phyloP scores from a whole-genome alignment of 37 sponge, comb jelly and placozoan genomes.

The Theonella swinhoei region DNA sequence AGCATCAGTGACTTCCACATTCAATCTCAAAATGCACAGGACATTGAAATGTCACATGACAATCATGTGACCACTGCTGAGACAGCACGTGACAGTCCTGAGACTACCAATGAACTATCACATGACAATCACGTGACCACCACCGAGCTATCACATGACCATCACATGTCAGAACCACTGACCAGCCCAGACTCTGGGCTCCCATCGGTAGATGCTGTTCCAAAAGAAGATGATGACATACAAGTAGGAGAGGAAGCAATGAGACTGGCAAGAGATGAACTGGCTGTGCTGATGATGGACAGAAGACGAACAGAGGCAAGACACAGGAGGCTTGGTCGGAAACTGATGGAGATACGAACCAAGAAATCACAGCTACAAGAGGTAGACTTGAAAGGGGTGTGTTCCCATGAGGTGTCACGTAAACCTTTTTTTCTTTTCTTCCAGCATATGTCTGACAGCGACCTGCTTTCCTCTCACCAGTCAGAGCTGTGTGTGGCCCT shows the following conservation, averaged over 20 bases:
- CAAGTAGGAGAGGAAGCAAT: slow-evolving; percentile 2
- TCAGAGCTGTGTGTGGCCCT: slow-evolving; percentile 43
- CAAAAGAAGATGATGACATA: slow-evolving; percentile 8
- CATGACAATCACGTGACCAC: neutral
- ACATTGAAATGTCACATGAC: neutral
- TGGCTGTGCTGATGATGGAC: slow-evolving; percentile 34
- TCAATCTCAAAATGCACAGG: too few relatives aligned
- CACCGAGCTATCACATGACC: neutral
- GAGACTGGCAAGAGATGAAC: slow-evolving; percentile 22
- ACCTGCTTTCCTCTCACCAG: slow-evolving; percentile 8
- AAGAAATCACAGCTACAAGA: slow-evolving; percentile 1
- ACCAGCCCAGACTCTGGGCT: neutral
- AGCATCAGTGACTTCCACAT: too few relatives aligned
- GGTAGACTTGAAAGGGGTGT: slow-evolving; percentile 45
- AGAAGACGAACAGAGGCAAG: slow-evolving; percentile 43
- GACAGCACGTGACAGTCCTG: neutral
- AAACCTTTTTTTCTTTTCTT: too few relatives aligned
- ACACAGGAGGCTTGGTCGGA: slow-evolving; percentile 34
- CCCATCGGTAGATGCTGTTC: neutral
- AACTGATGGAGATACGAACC: slow-evolving; percentile 25
- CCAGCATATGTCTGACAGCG: slow-evolving; percentile 2
- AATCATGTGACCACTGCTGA: neutral
- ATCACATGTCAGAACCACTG: neutral
- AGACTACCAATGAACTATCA: neutral
- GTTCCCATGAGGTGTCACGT: slow-evolving; percentile 3